Percentiles rank a stretch among this genome's conserved stretches.
phyloP scores from a whole-genome alignment of 92 coral and sea anemone species.

The Umimayanthus kanabou region DNA sequence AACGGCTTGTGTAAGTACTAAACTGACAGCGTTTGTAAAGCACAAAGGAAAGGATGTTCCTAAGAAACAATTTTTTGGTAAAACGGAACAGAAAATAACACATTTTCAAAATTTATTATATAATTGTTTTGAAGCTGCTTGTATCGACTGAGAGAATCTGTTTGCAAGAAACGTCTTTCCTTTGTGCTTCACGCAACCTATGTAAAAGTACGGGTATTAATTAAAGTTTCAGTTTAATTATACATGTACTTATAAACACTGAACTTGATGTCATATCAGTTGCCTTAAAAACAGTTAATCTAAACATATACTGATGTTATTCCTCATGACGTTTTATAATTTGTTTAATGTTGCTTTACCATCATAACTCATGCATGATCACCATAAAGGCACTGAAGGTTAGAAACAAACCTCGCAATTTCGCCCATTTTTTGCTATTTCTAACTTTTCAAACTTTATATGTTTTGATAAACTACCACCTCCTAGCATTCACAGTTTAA shows the following conservation, averaged over 20 bases:
- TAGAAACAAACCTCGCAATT: not conserved
- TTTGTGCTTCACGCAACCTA: not conserved
- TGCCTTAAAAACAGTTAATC: not conserved
- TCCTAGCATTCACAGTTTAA: no score
- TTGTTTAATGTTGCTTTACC: not conserved
- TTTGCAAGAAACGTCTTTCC: conserved; percentile 5
- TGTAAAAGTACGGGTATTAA: not conserved
- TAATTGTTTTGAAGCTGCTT: not conserved
- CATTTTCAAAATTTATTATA: not conserved
- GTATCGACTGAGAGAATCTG: not conserved
- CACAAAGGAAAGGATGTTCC: not conserved
- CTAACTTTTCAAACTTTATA: not conserved
- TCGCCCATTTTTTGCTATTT: not conserved
- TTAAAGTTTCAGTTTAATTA: no score
- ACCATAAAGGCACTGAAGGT: no score
- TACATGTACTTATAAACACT: no score
- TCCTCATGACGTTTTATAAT: no score
- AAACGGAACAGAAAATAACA: not conserved
- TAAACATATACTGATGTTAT: not conserved
- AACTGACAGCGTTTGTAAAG: not conserved
- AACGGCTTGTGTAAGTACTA: conserved; percentile 25
- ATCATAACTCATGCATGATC: not conserved
- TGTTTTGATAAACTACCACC: no score
- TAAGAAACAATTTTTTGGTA: not conserved
- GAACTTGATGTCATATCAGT: not conserved